Base-by-base conservation (phyloP, 2,113 vertebrate species). In the Sinocyclocheilus rhinocerous region DNA sequence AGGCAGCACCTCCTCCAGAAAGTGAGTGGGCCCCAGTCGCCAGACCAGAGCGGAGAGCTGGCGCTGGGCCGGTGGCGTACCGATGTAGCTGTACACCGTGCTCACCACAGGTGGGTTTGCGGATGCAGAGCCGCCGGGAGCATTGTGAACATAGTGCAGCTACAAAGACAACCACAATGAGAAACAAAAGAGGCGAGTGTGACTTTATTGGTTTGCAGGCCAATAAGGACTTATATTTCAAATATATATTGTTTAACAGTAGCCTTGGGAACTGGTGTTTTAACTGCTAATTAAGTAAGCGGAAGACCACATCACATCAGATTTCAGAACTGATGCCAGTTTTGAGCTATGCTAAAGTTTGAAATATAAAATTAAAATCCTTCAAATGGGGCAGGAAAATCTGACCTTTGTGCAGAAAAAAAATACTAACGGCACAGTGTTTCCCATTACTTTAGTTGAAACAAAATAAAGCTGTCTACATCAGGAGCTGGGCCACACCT, bases 71-170 rank as follows among this genome's bases (percentile, higher is more conserved):
- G 97, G 98, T 0, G 98, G 98, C 0, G 97, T 97, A 29, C 98
- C 98, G 0, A 98, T 72, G 20, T 97, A 99, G 12, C 96, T 94
- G 7, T 99, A 99, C 26, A 99, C 98, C 0, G 97, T 97, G 92
- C 97, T 99, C 65, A 98, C 93, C 26, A 99, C 96, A 0, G 98
- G 98, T 0, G 98, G 97, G 33, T 99, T 99, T 86, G 96, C 93
- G 50, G 97, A 98, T 15, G 97, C 96, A 0, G 96, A 98, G n/a
- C 98, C 97, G 0, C 98, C 97, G 0, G 98, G 97, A 0, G 95
- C 92, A 16, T 97, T 98, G 86, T 99, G 98, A 80, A 99, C 93
- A 87, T 99, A 99, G 92, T 99, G 98, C 18, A 99, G 96, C 98
- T 99, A 87, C 0, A 73, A 85, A 81, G 88, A 69, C 3, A 55